Percentiles rank a stretch among this genome's conserved stretches.
phyloP scores from a whole-genome alignment of 2,888 invertebrate genomes.

The Ophion obscuratus region DNA sequence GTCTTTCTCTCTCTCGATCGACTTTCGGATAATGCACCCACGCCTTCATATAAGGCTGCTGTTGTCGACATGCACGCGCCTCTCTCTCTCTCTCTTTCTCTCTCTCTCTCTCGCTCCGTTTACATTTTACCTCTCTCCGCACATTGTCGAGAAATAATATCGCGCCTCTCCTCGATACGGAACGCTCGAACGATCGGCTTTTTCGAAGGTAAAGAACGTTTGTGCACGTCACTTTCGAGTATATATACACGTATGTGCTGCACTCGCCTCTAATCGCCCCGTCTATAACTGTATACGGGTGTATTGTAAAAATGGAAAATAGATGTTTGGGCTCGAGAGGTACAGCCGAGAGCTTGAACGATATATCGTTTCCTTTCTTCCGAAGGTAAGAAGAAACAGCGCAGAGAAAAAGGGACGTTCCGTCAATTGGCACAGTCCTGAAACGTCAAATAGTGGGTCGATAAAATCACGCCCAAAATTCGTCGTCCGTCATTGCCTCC shows the following conservation, averaged over 20 bases:
- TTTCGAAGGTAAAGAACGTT: slow-evolving; percentile 49
- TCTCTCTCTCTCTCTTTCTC: not conserved
- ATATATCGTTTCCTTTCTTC: slow-evolving; percentile 31
- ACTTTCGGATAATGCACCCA: slow-evolving; percentile 45
- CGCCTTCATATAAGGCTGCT: slow-evolving; percentile 36
- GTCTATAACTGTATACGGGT: slow-evolving; percentile 1
- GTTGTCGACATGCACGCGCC: slow-evolving; percentile 31
- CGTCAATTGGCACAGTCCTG: slow-evolving; percentile 9
- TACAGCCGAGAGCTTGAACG: slow-evolving; percentile 37
- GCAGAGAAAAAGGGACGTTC: slow-evolving; percentile 31
- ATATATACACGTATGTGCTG: slow-evolving; percentile 3
- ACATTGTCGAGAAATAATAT: slow-evolving; percentile 60
- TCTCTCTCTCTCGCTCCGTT: not conserved
- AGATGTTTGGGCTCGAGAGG: slow-evolving; percentile 27
- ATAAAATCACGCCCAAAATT: not conserved
- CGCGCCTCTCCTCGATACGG: slow-evolving; percentile 32
- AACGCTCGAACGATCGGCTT: slow-evolving; percentile 49
- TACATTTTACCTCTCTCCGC: slow-evolving; percentile 44
- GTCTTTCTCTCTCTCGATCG: slow-evolving; percentile 33
- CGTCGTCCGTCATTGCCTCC: not conserved
- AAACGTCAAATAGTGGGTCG: slow-evolving; percentile 3
- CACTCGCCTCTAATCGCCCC: slow-evolving; percentile 21
- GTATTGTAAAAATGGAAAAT: slow-evolving; percentile 48
- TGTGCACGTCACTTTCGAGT: slow-evolving; percentile 42
- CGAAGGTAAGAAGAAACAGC: not conserved